These are phyloP conservation scores for Merops nubicus DNA, from an alignment of 2,113 vertebrate species.

Conservation along the genomic window DNA sequence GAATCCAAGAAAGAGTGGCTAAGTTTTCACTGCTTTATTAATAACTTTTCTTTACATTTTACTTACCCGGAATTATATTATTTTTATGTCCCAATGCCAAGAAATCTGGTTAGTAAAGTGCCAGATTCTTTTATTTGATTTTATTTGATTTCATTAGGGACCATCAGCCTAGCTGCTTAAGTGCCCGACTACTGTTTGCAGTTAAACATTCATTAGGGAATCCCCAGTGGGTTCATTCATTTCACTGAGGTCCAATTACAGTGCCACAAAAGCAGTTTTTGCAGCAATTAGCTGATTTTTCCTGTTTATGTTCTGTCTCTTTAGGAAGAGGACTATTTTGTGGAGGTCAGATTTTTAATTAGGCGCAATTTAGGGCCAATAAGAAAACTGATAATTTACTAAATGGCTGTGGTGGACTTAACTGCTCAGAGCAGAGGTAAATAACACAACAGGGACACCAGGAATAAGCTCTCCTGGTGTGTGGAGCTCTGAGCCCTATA, in stretches of 20 bases:
- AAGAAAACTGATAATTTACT: conserved; percentile 92
- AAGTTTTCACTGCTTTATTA: conserved; percentile 75
- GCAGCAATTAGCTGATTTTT: conserved; percentile 95
- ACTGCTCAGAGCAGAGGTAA: conserved; percentile 78
- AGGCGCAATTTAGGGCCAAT: conserved; percentile 90
- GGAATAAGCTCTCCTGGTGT: conserved; percentile 68
- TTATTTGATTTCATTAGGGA: conserved; percentile 92
- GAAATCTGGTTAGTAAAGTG: conserved; percentile 90
- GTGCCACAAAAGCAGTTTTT: conserved; percentile 87
- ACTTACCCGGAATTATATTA: conserved; percentile 77
- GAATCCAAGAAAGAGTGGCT: not conserved
- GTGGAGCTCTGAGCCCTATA: conserved; percentile 35
- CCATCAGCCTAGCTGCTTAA: conserved; percentile 79
- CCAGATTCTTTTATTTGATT: conserved; percentile 92
- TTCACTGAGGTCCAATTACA: conserved; percentile 94
- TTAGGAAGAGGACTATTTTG: conserved; percentile 86
- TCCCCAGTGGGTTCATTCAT: conserved; percentile 94
- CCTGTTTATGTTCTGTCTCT: conserved; percentile 96
- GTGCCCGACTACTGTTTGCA: conserved; percentile 90
- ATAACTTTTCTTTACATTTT: conserved; percentile 80
- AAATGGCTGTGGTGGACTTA: conserved; percentile 83
- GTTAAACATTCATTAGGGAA: conserved; percentile 93
- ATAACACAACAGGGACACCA: conserved; percentile 74
- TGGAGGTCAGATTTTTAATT: conserved; percentile 93
- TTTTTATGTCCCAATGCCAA: conserved; percentile 77